Base-by-base conservation (phyloP, 2,888 invertebrate species). In the Vesta saturnalis region DNA sequence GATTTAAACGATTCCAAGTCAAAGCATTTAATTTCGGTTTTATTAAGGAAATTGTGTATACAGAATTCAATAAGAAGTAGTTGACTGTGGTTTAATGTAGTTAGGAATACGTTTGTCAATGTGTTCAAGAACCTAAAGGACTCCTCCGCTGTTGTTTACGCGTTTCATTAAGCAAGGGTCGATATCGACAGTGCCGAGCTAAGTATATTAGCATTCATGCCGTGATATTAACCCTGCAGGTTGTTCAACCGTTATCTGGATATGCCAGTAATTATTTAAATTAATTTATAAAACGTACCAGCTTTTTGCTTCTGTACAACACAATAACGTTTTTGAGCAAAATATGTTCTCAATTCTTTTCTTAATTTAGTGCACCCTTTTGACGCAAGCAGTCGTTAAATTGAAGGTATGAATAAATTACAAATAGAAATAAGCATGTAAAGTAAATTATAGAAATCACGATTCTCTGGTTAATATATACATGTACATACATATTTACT, bases 171-270 rank as follows among this genome's bases (percentile, higher is more conserved):
- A 68, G 64, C 69, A 30, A 52, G 70, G 72, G 70, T 72, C 72
- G 72, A 67, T 72, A 70, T 70, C 67, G 70, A 56, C 59, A 70
- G 55, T 60, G 72, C 67, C 65, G 60, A 65, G 60, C 71, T 60
- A 56, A 63, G 58, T 70, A n/a, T n/a, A 72, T 72, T 72, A 72
- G 68, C 68, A 72, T 72, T 72, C 72, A 58, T 60, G 70, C 67
- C 66, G 63, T 64, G 68, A 64, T 67, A 67, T 67, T 70, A 72
- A 64, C 67, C 67, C 72, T 65, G 67, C 70, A 62, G 67, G 72
- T 70, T 72, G 70, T 68, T 70, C 68, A 72, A 72, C 70, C 72
- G 70, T 72, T 72, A 68, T 72, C 68, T 70, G 63, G 67, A 70
- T 70, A 66, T 68, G 62, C 23, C 68, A 55, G 54, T 67, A 64